Evolutionary conservation across 1,140 invertebrate species (phyloP).

Genomic region (Rhizoglyphus robini): DNA sequence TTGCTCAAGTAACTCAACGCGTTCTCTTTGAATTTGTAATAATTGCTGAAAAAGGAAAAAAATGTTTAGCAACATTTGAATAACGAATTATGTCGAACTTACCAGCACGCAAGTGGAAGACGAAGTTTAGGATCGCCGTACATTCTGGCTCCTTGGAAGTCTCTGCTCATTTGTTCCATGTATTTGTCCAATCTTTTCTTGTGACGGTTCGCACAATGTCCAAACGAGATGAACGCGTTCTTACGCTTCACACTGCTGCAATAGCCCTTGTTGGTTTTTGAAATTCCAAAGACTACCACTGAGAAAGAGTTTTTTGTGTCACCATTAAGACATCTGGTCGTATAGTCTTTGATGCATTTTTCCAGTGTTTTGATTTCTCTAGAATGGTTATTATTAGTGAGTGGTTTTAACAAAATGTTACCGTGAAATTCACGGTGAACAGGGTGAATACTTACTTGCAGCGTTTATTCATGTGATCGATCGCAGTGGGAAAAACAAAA

Average conservation of each 20-base stretch:
- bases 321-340: background rate
- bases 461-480: slow-evolving; percentile 1
- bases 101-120: slow-evolving; percentile 18
- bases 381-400: too few species aligned
- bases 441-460: background rate
- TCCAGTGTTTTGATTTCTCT: background rate
- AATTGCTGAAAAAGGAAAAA: background rate
- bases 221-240: background rate
- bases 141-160: background rate
- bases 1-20: background rate
- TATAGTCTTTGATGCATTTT: slow-evolving; percentile 5
- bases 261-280: background rate
- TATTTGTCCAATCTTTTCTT: background rate
- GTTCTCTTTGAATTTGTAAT: slow-evolving; percentile 2
- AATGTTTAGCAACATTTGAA: background rate
- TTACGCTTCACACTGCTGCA: background rate
- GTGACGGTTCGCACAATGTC: background rate
- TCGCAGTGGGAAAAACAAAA: background rate
- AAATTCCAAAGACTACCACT: background rate
- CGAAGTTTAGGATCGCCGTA: background rate
- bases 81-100: background rate
- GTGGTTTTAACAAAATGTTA: background rate
- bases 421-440: background rate
- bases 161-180: background rate
- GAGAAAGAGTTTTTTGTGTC: background rate